Evolutionary conservation across 1,140 invertebrate species (phyloP), one percentile per base, ranked within the genome.

Genomic region (Olivierus martensii): DNA sequence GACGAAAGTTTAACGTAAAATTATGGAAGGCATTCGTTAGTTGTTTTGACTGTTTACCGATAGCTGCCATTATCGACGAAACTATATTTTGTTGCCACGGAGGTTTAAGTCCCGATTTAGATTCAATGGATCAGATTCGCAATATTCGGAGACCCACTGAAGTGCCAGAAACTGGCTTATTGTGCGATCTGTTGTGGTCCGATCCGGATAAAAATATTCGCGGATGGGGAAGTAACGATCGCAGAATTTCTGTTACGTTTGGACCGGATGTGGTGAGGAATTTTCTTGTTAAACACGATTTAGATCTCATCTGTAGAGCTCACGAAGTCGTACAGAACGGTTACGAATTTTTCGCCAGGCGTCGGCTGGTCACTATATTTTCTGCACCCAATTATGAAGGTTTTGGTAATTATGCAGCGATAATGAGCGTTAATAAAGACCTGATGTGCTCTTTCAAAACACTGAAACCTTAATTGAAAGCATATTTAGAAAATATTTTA

Each of bases 21-120:
- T 69, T 97, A 63, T 98, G 92, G 94, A 97, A 97, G 73, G 95
- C 90, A 19, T 97, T 98, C 70, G 96, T 92, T 56, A 93, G 97
- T 71, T 96, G 92, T 71, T 99, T 99, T 69, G 97, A 98, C 73
- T 97, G 92, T 74, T 75, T 98, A 65, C 94, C 94, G 1, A 88
- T 98, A 41, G 47, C 47, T 12, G 47, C 47, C n/a, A 14, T 49
- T 7, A 42, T 49, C 5, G 47, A 49, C 3, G 15, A 14, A 2
- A 49, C 4, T 5, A 49, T 49, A 35, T 36, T 49, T 68, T 89
- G 84, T 67, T 86, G 82, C 68, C 84, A 88, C 63, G 84, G 84
- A 39, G 85, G 85, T 21, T 74, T 89, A 14, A 73, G 74, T 85
- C 85, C 86, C n/a, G 83, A 87, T 67, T 66, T 89, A 22, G 56